Percentiles rank a stretch among this genome's conserved stretches.
phyloP scores from a whole-genome alignment of 2,888 invertebrate species.

The Cerastis rubricosa region DNA sequence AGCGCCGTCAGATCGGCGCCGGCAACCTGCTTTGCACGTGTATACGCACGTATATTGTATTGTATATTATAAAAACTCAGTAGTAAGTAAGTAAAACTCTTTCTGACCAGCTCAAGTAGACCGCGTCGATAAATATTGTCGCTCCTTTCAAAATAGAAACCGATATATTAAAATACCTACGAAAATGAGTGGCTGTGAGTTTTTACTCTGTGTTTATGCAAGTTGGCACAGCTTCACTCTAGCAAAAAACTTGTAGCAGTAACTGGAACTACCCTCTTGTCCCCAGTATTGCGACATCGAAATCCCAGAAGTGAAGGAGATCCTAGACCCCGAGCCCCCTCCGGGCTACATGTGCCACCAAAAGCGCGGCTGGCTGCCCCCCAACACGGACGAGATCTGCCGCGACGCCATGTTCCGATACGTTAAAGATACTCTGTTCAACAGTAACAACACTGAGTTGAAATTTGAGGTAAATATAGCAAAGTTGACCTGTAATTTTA shows the following conservation, averaged over 20 bases:
- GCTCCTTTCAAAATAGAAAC: not conserved
- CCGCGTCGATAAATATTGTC: not conserved
- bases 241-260: not conserved
- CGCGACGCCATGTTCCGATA: slow-evolving; percentile 93
- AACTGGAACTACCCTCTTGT: not conserved
- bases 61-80: no score
- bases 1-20: no score
- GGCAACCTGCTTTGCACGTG: no score
- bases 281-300: slow-evolving; percentile 94
- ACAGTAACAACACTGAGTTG: slow-evolving; percentile 76
- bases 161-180: not conserved
- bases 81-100: not conserved
- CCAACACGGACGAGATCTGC: slow-evolving; percentile 92
- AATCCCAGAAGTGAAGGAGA: slow-evolving; percentile 94
- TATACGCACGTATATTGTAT: no score
- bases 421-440: slow-evolving; percentile 88
- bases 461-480: slow-evolving; percentile 76
- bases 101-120: not conserved
- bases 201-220: not conserved
- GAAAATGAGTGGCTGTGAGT: not conserved
- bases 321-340: slow-evolving; percentile 92
- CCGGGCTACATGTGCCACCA: slow-evolving; percentile 92
- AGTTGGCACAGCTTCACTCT: not conserved
- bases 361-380: slow-evolving; percentile 95
- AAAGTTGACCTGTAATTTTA: not conserved